Percentiles rank a stretch among this genome's conserved stretches.
These are phyloP conservation scores for Augochlora pura DNA, from an alignment of 1,140 invertebrate species.

Conservation along the genomic window DNA sequence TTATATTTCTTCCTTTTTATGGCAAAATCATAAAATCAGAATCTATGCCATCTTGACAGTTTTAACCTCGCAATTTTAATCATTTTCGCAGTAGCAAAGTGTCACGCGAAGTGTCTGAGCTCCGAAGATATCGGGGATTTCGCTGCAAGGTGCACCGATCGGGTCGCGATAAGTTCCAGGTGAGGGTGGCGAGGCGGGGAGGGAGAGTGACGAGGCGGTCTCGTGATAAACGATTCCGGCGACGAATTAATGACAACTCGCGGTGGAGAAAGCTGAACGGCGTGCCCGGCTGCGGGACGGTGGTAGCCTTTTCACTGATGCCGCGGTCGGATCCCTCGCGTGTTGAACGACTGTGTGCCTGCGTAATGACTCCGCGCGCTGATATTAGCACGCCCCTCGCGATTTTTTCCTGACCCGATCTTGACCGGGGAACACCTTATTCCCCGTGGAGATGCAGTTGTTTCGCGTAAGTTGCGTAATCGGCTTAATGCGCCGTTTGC, in stretches of 20 bases:
- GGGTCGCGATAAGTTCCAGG: too few relatives aligned
- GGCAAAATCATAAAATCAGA: too few relatives aligned
- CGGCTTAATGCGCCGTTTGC: background rate
- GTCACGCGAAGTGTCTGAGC: too few relatives aligned
- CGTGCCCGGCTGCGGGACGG: background rate
- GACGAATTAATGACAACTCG: slow-evolving; percentile 53
- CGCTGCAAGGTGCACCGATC: too few relatives aligned
- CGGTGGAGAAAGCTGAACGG: slow-evolving; percentile 43
- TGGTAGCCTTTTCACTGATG: slow-evolving; percentile 18
- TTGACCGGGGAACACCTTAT: background rate
- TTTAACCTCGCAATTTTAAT: too few relatives aligned
- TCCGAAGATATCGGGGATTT: too few relatives aligned
- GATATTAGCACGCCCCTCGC: slow-evolving; percentile 19
- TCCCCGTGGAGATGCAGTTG: background rate
- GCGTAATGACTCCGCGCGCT: slow-evolving; percentile 23
- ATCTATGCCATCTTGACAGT: too few relatives aligned
- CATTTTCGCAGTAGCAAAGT: too few relatives aligned
- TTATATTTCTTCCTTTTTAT: too few relatives aligned
- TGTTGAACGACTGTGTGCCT: slow-evolving; percentile 38
- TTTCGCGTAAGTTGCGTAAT: background rate
- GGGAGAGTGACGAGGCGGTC: too few relatives aligned
- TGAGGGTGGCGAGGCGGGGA: too few relatives aligned
- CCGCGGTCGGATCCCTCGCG: slow-evolving; percentile 8
- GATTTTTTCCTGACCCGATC: background rate
- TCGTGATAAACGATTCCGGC: slow-evolving; percentile 44